Evolutionary conservation across 1,140 invertebrate genomes (phyloP).

Genomic region (Meloidogyne chitwoodi): DNA sequence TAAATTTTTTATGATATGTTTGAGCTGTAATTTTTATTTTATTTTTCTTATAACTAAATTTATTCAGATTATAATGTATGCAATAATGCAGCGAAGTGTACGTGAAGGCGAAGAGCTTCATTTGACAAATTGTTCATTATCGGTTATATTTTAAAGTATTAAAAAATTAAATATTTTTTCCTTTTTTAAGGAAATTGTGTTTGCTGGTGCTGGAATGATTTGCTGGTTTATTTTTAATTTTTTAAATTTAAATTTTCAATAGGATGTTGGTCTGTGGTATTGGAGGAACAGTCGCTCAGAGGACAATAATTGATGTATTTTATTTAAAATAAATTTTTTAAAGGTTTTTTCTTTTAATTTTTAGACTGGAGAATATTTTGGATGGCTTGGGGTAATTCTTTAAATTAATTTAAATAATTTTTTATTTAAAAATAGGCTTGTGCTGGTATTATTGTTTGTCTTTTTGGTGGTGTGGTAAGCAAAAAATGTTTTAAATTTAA

Average conservation of each 20-base stretch:
- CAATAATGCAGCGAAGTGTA: conserved; percentile 26
- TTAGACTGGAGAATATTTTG: conserved; percentile 43
- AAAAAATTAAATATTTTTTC: background rate
- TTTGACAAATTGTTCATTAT: conserved; percentile 33
- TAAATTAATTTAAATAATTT: background rate
- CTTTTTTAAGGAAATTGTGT: conserved; percentile 41
- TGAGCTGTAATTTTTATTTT: background rate
- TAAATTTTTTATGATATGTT: conserved; percentile 15
- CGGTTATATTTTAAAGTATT: conserved; percentile 7
- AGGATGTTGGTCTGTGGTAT: conserved; percentile 49
- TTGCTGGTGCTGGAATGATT: conserved; percentile 44
- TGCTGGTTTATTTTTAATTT: conserved; percentile 25
- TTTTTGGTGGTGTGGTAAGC: conserved; percentile 29
- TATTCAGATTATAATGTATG: conserved; percentile 31
- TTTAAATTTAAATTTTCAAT: background rate
- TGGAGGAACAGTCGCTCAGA: conserved; percentile 40
- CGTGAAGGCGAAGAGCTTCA: conserved; percentile 25
- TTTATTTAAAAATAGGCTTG: conserved; percentile 24
- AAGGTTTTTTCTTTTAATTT: background rate
- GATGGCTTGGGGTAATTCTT: conserved; percentile 41
- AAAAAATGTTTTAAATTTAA: background rate
- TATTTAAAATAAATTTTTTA: background rate
- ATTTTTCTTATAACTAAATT: no score
- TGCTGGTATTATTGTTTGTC: conserved; percentile 37
- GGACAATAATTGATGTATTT: conserved; percentile 36